These are phyloP conservation scores for Mesorhabditis sp. DNA, from an alignment of 2,888 invertebrate genomes.

Conservation along the genomic window DNA sequence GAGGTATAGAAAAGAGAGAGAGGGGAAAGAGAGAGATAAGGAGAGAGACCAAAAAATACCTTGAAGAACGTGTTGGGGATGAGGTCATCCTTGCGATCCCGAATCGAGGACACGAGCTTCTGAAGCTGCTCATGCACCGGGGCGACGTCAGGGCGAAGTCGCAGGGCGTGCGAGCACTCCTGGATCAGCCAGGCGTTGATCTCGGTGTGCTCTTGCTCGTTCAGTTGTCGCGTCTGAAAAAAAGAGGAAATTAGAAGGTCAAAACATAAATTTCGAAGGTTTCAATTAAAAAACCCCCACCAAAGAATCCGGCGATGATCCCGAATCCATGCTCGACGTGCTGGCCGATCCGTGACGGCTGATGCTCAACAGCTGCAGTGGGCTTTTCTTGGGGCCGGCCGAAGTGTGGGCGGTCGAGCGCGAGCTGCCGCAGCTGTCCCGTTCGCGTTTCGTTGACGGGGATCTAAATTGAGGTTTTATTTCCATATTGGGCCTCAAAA, in stretches of 20 bases:
- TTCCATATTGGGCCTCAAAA: not conserved
- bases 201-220: not conserved
- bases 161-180: not conserved
- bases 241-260: too few relatives aligned
- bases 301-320: too few relatives aligned
- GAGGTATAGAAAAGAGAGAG: not conserved
- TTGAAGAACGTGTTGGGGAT: too few relatives aligned
- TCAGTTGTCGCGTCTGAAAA: not conserved
- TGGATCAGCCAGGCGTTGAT: not conserved
- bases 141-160: not conserved
- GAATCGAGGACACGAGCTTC: not conserved
- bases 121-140: not conserved
- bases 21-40: too few relatives aligned
- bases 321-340: not conserved
- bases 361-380: not conserved
- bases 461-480: not conserved
- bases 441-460: slow-evolving; percentile 5
- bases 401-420: not conserved
- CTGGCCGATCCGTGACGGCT: not conserved
- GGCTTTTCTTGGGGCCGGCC: not conserved
- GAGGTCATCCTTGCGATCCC: not conserved
- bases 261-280: too few relatives aligned
- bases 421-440: slow-evolving; percentile 2
- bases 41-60: too few relatives aligned
- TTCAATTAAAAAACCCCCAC: too few relatives aligned